A percentile compares a stretch with the other conserved stretches of the same genome.
Evolutionary conservation across 2,888 invertebrate genomes (phyloP).

Genomic region (Sphaeridia pumilis): DNA sequence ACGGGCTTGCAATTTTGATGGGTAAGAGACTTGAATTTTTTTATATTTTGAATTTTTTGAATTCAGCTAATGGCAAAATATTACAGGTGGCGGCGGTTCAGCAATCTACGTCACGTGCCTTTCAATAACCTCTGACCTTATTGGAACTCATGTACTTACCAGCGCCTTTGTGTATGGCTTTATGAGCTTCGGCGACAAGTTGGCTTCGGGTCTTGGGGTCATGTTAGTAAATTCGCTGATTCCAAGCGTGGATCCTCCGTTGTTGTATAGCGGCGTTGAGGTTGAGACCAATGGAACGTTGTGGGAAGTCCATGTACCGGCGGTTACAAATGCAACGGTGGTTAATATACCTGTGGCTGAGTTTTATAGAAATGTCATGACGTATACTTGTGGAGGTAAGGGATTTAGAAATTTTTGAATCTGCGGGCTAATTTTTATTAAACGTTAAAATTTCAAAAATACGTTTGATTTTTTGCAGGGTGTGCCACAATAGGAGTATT

Average conservation of each 20-base stretch:
- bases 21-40: slow-evolving; percentile 43
- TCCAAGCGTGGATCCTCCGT: slow-evolving; percentile 17
- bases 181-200: slow-evolving; percentile 85
- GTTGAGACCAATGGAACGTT: background rate
- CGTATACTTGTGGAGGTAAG: slow-evolving; percentile 29
- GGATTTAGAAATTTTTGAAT: background rate
- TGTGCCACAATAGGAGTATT: slow-evolving; percentile 27
- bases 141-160: slow-evolving; percentile 71
- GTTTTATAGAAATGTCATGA: slow-evolving; percentile 21
- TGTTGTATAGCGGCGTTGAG: slow-evolving; percentile 1
- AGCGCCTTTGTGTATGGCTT: slow-evolving; percentile 86
- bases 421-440: background rate
- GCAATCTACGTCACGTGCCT: slow-evolving; percentile 78
- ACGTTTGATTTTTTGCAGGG: slow-evolving; percentile 17
- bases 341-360: slow-evolving; percentile 1
- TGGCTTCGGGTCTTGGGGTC: slow-evolving; percentile 79
- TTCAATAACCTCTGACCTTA: slow-evolving; percentile 77
- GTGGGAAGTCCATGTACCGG: background rate
- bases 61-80: background rate
- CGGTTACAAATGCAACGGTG: background rate
- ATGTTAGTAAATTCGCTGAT: slow-evolving; percentile 37
- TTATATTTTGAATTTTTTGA: background rate
- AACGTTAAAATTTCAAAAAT: background rate
- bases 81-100: slow-evolving; percentile 61
- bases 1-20: slow-evolving; percentile 57